Evolutionary conservation across 2,888 invertebrate species (phyloP).

Genomic region (Ctenicera cuprea): DNA sequence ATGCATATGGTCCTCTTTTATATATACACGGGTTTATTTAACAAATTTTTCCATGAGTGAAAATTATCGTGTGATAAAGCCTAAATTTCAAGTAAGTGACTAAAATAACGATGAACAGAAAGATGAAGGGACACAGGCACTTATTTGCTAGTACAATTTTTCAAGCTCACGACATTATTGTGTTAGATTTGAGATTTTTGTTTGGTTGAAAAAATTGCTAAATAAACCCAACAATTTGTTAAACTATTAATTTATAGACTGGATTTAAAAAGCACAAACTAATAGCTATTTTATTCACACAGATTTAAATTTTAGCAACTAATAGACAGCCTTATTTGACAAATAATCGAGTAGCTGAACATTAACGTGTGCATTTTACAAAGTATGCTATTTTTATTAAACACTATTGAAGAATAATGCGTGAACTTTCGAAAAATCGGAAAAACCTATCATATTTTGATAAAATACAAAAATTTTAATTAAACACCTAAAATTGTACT

Average conservation of each 20-base stretch:
- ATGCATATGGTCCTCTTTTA: constrained; percentile 51
- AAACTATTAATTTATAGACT: constrained; percentile 30
- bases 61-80: background rate
- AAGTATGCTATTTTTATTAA: constrained; percentile 4
- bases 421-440: constrained; percentile 4
- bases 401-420: constrained; percentile 4
- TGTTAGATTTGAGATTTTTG: background rate
- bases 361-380: constrained; percentile 15
- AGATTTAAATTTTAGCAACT: constrained; percentile 32
- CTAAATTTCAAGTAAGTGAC: background rate
- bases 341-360: constrained; percentile 38
- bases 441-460: constrained; percentile 16
- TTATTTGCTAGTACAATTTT: constrained; percentile 25
- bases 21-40: constrained; percentile 44
- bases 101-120: background rate
- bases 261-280: constrained; percentile 36
- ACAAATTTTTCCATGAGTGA: constrained; percentile 26
- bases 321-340: constrained; percentile 29
- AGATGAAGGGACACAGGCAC: constrained; percentile 27
- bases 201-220: constrained; percentile 11
- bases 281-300: constrained; percentile 25
- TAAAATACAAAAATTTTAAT: constrained; percentile 23
- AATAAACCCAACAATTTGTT: constrained; percentile 21
- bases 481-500: constrained; percentile 7
- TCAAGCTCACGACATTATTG: constrained; percentile 13